A percentile compares a stretch with the other conserved stretches of the same genome.
Evolutionary conservation across 2,113 vertebrate species (phyloP).

Genomic region (Callopanchax toddi): DNA sequence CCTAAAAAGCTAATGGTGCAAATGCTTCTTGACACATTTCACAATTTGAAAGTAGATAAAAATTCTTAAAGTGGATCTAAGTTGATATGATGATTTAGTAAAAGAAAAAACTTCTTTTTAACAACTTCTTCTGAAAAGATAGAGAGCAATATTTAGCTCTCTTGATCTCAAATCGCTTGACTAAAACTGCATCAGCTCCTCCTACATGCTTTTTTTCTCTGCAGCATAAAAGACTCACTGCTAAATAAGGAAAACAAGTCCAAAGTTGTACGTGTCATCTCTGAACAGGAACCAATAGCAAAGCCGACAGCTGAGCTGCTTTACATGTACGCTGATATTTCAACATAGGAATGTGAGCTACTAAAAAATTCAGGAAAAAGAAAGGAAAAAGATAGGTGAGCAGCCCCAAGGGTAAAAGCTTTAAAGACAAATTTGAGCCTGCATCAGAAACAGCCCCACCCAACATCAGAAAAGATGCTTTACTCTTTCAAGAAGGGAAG

Average conservation of each 20-base stretch:
- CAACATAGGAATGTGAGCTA: constrained; percentile 51
- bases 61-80: too few species aligned
- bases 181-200: constrained; percentile 15
- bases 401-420: constrained; percentile 23
- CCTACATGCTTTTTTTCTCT: neutral
- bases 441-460: constrained; percentile 55
- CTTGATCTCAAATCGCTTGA: neutral
- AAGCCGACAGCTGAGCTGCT: constrained; percentile 3
- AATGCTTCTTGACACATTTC: too few species aligned
- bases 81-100: too few species aligned
- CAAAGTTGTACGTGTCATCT: constrained; percentile 24
- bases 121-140: neutral
- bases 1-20: too few species aligned
- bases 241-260: constrained; percentile 53
- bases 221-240: constrained; percentile 21
- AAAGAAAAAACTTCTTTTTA: too few species aligned
- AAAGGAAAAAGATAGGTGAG: neutral
- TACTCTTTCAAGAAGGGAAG: neutral
- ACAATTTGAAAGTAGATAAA: too few species aligned
- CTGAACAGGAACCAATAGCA: constrained; percentile 27
- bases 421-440: neutral
- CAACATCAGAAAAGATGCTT: constrained; percentile 47
- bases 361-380: constrained; percentile 16
- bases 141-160: neutral
- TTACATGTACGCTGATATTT: constrained; percentile 18